Percentiles rank a stretch among this genome's conserved stretches.
These are phyloP conservation scores for Chauna torquata DNA, from an alignment of 2,113 vertebrate species.

Conservation along the genomic window DNA sequence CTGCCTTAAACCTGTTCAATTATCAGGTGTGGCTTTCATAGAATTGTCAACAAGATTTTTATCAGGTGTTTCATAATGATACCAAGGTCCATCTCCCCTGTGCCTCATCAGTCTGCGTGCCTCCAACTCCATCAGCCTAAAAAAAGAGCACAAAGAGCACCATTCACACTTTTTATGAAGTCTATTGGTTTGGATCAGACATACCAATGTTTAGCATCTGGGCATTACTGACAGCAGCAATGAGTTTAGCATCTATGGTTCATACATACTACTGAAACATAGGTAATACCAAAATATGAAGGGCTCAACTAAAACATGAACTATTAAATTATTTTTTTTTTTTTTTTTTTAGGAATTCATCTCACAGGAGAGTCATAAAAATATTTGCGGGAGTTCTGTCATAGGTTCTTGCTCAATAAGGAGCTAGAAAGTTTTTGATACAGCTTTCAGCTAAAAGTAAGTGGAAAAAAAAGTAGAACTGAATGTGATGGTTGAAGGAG, in stretches of 20 bases:
- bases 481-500: not conserved
- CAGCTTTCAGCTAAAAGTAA: not conserved
- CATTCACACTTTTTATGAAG: not conserved
- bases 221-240: not conserved
- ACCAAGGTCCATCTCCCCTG: slow-evolving; percentile 94
- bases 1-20: slow-evolving; percentile 64
- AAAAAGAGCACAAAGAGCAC: not conserved
- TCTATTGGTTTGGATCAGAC: not conserved
- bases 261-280: not conserved
- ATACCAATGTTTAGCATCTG: not conserved
- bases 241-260: not conserved
- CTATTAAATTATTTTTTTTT: not conserved
- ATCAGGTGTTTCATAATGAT: slow-evolving; percentile 74
- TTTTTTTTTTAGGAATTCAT: not conserved
- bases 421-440: not conserved
- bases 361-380: not conserved
- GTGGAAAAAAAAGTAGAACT: not conserved
- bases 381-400: not conserved
- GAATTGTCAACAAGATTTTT: slow-evolving; percentile 82
- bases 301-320: not conserved
- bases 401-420: not conserved
- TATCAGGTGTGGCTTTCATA: slow-evolving; percentile 86
- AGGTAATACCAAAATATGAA: not conserved
- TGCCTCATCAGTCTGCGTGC: slow-evolving; percentile 85
- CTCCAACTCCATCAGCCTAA: slow-evolving; percentile 79